A percentile compares a stretch with the other conserved stretches of the same genome.
These are phyloP conservation scores for Hyposmocoma kahamanoa DNA, from an alignment of 1,140 invertebrate species.

Conservation along the genomic window DNA sequence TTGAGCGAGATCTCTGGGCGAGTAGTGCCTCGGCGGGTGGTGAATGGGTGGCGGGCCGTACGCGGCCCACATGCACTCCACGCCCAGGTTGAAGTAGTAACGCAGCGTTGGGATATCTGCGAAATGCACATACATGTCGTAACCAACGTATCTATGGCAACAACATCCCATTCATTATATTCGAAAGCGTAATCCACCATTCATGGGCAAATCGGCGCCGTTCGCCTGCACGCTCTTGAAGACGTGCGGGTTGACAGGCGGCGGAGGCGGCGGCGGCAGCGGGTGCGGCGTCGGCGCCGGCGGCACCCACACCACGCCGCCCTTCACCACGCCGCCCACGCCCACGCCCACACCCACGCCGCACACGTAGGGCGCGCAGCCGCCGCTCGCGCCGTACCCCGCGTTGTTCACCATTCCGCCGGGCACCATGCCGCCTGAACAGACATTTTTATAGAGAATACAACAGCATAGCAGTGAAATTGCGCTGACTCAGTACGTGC, in stretches of 20 bases:
- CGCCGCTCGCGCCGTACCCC: not conserved
- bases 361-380: constrained; percentile 31
- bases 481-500: too few relatives aligned
- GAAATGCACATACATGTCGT: constrained; percentile 17
- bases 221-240: constrained; percentile 71
- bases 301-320: constrained; percentile 33
- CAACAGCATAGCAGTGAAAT: too few relatives aligned
- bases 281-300: constrained; percentile 12
- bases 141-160: not conserved
- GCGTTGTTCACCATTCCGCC: not conserved
- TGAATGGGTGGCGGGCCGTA: constrained; percentile 38
- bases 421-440: constrained; percentile 8
- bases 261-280: constrained; percentile 29
- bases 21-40: constrained; percentile 32
- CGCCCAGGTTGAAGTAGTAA: constrained; percentile 80
- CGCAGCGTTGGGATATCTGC: constrained; percentile 77
- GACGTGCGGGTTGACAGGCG: constrained; percentile 67
- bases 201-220: constrained; percentile 75
- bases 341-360: constrained; percentile 23
- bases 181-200: constrained; percentile 45
- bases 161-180: not conserved
- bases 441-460: not conserved
- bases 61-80: constrained; percentile 71
- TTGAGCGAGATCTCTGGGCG: constrained; percentile 34
- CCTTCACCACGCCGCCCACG: constrained; percentile 21